Evolutionary conservation across 1,140 invertebrate species (phyloP).

Genomic region (Leucophenga varia): DNA sequence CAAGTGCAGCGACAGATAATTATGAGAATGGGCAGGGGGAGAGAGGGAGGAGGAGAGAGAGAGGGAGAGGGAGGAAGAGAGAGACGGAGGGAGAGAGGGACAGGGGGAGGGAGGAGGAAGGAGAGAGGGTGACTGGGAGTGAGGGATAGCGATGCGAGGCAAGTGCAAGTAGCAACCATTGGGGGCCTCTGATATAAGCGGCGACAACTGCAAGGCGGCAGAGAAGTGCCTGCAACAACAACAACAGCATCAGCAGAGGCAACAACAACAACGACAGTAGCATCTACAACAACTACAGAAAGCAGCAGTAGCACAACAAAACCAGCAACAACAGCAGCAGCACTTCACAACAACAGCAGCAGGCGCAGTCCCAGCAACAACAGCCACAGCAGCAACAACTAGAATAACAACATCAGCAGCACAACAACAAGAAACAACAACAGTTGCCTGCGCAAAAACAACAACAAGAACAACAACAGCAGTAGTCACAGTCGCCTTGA

Average conservation of each 20-base stretch:
- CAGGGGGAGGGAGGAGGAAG: too few species aligned
- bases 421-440: conserved; percentile 1
- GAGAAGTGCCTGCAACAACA: background rate
- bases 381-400: background rate
- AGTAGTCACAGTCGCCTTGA: too few species aligned
- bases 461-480: conserved; percentile 9
- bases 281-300: background rate
- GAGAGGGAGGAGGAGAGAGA: too few species aligned
- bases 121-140: too few species aligned
- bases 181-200: conserved; percentile 13
- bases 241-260: background rate
- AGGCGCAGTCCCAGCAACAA: background rate
- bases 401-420: conserved; percentile 7
- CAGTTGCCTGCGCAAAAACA: conserved; percentile 3
- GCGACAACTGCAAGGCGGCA: background rate
- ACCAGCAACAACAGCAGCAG: background rate
- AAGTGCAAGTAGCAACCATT: too few species aligned
- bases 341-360: conserved; percentile 1
- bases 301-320: background rate
- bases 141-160: too few species aligned
- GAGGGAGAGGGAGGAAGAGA: too few species aligned
- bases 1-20: conserved; percentile 30
- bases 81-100: too few species aligned
- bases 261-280: conserved; percentile 1
- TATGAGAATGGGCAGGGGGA: too few species aligned